Evolutionary conservation across 2,797 vertebrate species (phyloP).

Genomic region (Myotis myotis): DNA sequence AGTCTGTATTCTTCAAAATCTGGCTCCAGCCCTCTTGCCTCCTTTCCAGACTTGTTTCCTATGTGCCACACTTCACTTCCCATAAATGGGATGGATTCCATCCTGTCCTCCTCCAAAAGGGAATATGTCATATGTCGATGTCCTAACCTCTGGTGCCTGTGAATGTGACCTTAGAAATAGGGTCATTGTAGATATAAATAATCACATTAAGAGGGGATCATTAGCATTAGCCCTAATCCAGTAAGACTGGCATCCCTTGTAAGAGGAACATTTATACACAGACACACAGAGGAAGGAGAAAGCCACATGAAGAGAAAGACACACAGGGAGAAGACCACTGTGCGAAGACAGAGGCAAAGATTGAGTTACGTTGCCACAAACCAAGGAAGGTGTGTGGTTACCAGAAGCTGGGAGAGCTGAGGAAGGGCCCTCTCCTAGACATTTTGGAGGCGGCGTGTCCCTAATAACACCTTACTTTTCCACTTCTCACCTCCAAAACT

Average conservation of each 20-base stretch:
- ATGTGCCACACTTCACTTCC: neutral
- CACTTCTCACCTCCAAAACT: neutral
- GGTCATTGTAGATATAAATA: neutral
- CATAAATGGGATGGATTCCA: neutral
- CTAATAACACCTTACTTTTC: neutral
- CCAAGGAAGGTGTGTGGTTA: accelerated
- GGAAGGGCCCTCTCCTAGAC: neutral
- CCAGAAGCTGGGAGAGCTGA: neutral
- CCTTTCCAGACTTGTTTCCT: neutral
- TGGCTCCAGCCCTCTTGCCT: neutral
- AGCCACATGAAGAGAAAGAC: neutral
- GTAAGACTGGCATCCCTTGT: neutral
- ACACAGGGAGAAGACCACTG: neutral
- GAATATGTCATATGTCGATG: neutral
- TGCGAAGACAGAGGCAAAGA: neutral
- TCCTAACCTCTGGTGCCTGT: neutral
- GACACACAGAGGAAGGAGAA: neutral
- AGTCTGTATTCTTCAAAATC: neutral
- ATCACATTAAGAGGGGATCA: neutral
- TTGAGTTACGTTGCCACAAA: accelerated
- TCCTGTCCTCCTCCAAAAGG: neutral
- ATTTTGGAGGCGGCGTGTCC: accelerated
- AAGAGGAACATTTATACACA: neutral
- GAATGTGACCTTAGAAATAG: neutral
- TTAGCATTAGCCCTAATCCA: neutral